Evolutionary conservation across 2,113 vertebrate species (phyloP).

Genomic region (Rostratula benghalensis): DNA sequence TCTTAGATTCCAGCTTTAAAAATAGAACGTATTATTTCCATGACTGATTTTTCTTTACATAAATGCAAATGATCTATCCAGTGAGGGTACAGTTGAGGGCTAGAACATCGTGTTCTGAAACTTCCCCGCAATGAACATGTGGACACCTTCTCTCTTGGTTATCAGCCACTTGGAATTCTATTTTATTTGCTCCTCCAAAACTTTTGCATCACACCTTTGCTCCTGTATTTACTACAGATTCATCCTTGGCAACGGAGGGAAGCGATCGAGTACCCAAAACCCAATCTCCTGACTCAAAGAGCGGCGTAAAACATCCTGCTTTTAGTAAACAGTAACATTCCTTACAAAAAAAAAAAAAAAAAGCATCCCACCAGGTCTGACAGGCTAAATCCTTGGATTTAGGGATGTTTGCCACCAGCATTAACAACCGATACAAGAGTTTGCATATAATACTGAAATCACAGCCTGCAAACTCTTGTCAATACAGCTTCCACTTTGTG

Average conservation of each 20-base stretch:
- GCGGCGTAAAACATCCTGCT: background rate
- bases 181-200: background rate
- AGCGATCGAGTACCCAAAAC: background rate
- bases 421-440: background rate
- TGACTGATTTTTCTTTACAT: slow-evolving; percentile 40
- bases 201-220: background rate
- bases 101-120: background rate
- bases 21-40: slow-evolving; percentile 28
- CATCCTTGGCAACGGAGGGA: background rate
- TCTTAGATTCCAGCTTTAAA: slow-evolving; percentile 29
- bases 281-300: background rate
- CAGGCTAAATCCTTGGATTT: background rate
- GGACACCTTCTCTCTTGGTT: slow-evolving; percentile 6
- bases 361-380: background rate
- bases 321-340: background rate
- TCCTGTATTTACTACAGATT: background rate
- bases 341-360: background rate
- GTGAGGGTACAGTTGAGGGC: background rate
- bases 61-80: slow-evolving; percentile 24
- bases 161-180: background rate
- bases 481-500: background rate
- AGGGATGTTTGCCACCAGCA: background rate
- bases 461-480: background rate
- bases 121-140: background rate
- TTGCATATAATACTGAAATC: background rate